Conservation (phyloP, 2,113 vertebrate species). For the Pedetes capensis region DNA sequence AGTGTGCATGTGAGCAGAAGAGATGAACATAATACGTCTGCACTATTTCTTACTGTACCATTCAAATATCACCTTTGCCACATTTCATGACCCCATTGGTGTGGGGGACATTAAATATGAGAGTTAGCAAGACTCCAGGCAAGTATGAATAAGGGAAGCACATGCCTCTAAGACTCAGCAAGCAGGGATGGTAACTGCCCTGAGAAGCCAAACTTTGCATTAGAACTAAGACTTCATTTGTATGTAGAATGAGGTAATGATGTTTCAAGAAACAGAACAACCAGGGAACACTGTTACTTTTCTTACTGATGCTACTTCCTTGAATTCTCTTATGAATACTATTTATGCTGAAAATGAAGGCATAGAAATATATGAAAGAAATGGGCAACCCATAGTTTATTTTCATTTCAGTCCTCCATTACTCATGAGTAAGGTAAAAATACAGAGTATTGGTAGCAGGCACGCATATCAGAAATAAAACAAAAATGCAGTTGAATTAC, state of each 20-base stretch:
- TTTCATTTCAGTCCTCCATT: not conserved
- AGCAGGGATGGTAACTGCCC: not conserved
- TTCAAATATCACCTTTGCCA: not conserved
- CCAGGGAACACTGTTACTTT: not conserved
- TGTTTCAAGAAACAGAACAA: not conserved
- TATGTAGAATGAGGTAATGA: not conserved
- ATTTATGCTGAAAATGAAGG: not conserved
- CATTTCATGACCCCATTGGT: not conserved
- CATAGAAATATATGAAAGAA: not conserved
- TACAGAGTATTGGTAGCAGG: not conserved
- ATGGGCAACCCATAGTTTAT: not conserved
- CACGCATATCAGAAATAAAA: not conserved
- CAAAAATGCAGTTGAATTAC: not conserved
- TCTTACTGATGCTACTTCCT: not conserved
- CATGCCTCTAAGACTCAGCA: not conserved
- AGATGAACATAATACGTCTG: accelerated
- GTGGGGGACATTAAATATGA: not conserved
- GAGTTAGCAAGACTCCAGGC: not conserved
- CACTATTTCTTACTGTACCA: not conserved
- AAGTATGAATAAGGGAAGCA: not conserved
- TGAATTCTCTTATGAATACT: not conserved
- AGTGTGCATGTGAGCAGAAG: not conserved
- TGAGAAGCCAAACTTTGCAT: not conserved
- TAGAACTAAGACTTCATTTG: not conserved
- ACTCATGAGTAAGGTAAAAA: not conserved